Evolutionary conservation across 1,140 invertebrate genomes (phyloP), one percentile per base, ranked within the genome.

Genomic region (Limonius californicus): DNA sequence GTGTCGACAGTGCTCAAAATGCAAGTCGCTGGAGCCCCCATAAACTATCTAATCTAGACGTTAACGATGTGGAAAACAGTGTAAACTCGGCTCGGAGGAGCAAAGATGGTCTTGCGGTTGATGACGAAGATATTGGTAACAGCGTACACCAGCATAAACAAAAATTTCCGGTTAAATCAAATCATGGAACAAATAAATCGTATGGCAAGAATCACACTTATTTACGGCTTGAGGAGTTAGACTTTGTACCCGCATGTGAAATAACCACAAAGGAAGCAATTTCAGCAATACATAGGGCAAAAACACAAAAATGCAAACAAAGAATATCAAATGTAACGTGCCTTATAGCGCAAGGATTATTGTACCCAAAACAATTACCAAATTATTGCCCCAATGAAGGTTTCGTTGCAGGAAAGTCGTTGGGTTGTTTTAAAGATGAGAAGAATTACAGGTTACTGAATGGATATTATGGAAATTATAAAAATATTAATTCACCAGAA

Each of bases 361-460:
- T 96, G 68, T 97, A 95, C 80, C 87, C 91, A 14, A 80, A 80
- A 66, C 76, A 81, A 69, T 80, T 97, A 61, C 84, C 86, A 32
- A 90, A 90, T 73, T 85, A 79, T 67, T 97, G 94, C 80, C 86
- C 87, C 19, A 80, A 81, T 63, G 82, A 85, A 55, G 83, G 83
- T 53, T 76, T 77, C 63, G 77, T 75, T 32, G 78, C 77, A 57
- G 89, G 90, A 14, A 84, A 84, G 68, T 83, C 88, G 65, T 73
- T 95, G 23, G 94, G 94, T 1, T 97, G 94, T 79, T 97, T 86
- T 76, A 84, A 87, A 72, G 94, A 97, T 79, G 86, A 89, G 66
- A 90, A 89, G 69, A 87, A 86, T 57, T 80, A 85, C 63, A 82
- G 94, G 65, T 77, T 95, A 56, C 77, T 97, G 3, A 83, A 85